Base-by-base conservation (phyloP, 2,113 vertebrate species). In the Ailurus styani region DNA sequence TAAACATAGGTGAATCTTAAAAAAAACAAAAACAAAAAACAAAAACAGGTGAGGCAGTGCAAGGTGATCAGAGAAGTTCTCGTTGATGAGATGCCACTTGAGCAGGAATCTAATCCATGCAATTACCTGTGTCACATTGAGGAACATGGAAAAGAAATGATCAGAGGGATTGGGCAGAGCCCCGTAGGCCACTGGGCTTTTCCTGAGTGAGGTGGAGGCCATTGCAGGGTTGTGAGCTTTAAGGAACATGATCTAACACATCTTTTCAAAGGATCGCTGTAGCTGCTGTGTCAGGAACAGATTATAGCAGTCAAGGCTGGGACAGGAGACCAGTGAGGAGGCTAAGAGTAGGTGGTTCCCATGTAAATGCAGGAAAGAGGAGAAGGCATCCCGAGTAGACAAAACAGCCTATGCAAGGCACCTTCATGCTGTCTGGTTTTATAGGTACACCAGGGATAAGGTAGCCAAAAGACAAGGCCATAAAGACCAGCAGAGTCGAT, bases 1-100 rank as follows among this genome's bases (percentile, higher is more conserved):
- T 98, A 98, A 98, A 98, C 57, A 86, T 54, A 20, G 10, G 42
- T 87, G 84, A 88, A 64, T 89, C 62, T 89, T 64, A 4, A 37
- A 68, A 68, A 62, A 62, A 13, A 62, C 27, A 60, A 60, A 9
- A 25, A 4, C 15, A 8, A 57, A 55, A 23, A 60, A 27, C 62
- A 55, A 23, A 60, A 27, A 29, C 7, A 66, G 62, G 31, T 66
- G 62, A 34, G 25, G 14, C 50, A 27, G 13, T 29, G 23, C 60
- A 20, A 37, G 60, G 40, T 47, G 37, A 4, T 42, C 27, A 50
- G 64, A 52, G 50, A 75, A 4, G 17, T 3, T 37, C 40, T 21
- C 20, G 3, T 45, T 73, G 72, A 45, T 29, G 12, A 15, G 70
- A 42, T 73, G 40, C 23, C 70, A 4, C 12, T 25, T 42, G 40